These are phyloP conservation scores for Ceratosolen solmsi DNA, from an alignment of 1,140 invertebrate species.

Conservation along the genomic window DNA sequence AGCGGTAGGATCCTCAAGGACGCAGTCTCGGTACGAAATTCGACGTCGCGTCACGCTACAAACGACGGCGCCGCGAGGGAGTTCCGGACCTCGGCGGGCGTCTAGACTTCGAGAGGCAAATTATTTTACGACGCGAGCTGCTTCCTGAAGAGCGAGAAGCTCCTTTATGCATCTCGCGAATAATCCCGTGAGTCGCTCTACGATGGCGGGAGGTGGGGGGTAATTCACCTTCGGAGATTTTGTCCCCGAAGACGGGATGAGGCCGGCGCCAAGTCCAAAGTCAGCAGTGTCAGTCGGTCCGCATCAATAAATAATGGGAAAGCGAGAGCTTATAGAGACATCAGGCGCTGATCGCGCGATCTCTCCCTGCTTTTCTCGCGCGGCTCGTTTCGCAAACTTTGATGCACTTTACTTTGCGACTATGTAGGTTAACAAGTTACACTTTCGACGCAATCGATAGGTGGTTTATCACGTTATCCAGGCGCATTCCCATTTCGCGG, in stretches of 20 bases:
- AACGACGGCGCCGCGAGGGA: neutral
- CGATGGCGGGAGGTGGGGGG: no score
- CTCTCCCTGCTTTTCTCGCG: neutral
- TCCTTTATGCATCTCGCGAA: no score
- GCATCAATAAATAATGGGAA: neutral
- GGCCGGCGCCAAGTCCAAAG: no score
- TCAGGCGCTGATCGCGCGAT: neutral
- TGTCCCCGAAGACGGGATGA: no score
- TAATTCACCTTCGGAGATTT: no score
- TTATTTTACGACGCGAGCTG: neutral
- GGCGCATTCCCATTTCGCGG: neutral
- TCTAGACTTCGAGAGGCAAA: neutral
- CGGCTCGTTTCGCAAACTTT: neutral
- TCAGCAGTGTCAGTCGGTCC: no score
- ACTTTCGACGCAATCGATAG: neutral
- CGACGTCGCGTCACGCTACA: neutral
- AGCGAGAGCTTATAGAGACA: neutral
- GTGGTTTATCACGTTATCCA: neutral
- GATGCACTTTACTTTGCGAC: neutral
- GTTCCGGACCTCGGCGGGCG: neutral
- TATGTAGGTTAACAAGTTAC: constrained; percentile 17
- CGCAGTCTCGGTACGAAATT: no score
- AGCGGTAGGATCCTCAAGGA: neutral
- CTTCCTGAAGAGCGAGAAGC: no score
- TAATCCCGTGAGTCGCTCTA: no score